Evolutionary conservation across 2,888 invertebrate genomes (phyloP).

Genomic region (Helicoverpa assulta): DNA sequence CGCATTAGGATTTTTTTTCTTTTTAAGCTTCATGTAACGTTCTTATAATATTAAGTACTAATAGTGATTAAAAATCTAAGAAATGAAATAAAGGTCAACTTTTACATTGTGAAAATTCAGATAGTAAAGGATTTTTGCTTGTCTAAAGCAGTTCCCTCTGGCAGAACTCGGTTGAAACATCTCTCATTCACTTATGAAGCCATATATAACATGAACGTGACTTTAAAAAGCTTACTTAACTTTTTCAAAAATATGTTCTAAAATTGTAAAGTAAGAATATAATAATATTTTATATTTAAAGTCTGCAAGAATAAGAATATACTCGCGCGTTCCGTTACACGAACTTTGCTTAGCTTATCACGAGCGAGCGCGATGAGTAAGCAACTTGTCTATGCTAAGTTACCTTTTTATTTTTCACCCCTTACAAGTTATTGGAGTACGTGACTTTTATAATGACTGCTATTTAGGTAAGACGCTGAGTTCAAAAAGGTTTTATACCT

Average conservation of each 20-base stretch:
- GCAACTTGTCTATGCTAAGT: background rate
- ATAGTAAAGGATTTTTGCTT: too few species aligned
- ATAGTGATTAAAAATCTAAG: too few species aligned
- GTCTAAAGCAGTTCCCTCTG: too few species aligned
- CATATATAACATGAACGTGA: too few species aligned
- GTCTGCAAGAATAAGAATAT: background rate
- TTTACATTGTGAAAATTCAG: too few species aligned
- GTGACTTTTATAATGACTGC: constrained; percentile 16
- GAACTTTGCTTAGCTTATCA: background rate
- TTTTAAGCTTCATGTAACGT: too few species aligned
- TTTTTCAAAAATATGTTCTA: background rate
- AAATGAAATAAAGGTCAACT: too few species aligned
- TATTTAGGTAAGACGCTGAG: background rate
- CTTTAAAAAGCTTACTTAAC: too few species aligned
- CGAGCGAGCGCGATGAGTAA: background rate
- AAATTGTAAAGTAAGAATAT: background rate
- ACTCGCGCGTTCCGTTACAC: constrained; percentile 2
- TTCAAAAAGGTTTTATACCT: background rate
- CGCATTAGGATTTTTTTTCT: too few species aligned
- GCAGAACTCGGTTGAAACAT: too few species aligned
- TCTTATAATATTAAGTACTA: too few species aligned
- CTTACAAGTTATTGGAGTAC: constrained; percentile 11
- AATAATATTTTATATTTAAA: background rate
- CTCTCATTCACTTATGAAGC: too few species aligned
- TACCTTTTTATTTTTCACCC: background rate